Conservation (phyloP, 2,888 invertebrate genomes). For the Drosophila limbata region DNA sequence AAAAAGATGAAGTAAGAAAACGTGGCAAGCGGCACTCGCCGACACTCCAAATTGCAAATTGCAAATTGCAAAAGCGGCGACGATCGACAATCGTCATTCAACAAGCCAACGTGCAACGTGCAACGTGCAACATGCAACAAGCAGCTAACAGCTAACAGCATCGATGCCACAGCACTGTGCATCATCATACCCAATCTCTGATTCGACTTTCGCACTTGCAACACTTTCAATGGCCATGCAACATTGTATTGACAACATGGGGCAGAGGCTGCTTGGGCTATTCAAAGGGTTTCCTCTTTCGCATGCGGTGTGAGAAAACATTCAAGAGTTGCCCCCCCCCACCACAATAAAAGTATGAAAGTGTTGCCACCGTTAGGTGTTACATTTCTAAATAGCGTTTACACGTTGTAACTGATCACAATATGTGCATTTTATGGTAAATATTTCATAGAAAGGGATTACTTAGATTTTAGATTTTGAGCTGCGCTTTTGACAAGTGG, state of each 20-base stretch:
- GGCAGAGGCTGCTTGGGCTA: slow-evolving; percentile 9
- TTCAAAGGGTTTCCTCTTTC: slow-evolving; percentile 31
- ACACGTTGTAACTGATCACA: background rate
- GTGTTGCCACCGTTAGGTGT: slow-evolving; percentile 9
- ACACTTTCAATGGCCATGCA: slow-evolving; percentile 46
- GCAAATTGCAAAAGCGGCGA: slow-evolving; percentile 43
- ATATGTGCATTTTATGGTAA: background rate
- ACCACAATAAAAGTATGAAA: background rate
- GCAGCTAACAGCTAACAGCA: background rate
- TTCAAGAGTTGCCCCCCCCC: slow-evolving; percentile 7
- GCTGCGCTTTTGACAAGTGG: no score
- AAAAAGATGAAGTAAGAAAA: slow-evolving; percentile 71
- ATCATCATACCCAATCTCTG: slow-evolving; percentile 16
- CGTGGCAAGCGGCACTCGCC: slow-evolving; percentile 61
- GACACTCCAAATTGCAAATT: slow-evolving; percentile 53
- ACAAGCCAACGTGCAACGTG: slow-evolving; percentile 17
- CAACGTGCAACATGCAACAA: slow-evolving; percentile 8
- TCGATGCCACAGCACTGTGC: background rate
- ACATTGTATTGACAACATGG: slow-evolving; percentile 23
- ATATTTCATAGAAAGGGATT: no score
- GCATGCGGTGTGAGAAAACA: background rate
- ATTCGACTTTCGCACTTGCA: slow-evolving; percentile 45
- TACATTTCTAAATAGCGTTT: background rate
- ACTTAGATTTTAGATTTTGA: no score
- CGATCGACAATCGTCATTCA: slow-evolving; percentile 38